Conservation (phyloP, 1,140 invertebrate species). For the Yoshiicerus persimilis region DNA sequence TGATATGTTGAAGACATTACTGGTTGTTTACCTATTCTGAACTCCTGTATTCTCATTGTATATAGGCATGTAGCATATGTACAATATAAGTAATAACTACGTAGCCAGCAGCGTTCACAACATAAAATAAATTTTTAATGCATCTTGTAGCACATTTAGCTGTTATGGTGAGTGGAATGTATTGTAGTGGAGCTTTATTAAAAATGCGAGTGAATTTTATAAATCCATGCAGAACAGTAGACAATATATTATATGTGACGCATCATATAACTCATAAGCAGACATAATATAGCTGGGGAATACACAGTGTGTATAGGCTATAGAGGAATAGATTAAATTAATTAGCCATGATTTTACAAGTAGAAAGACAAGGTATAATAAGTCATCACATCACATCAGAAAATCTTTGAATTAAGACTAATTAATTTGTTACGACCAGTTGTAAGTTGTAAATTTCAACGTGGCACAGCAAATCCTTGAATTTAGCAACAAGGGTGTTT, state of each 20-base stretch:
- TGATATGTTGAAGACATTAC: not conserved
- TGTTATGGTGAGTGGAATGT: not conserved
- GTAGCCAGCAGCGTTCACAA: not conserved
- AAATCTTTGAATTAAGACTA: conserved; percentile 23
- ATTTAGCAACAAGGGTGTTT: conserved; percentile 17
- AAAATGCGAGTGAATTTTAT: not conserved
- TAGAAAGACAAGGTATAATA: conserved; percentile 15
- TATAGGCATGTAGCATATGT: too few relatives aligned
- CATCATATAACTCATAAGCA: not conserved
- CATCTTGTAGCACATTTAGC: not conserved
- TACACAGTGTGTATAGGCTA: not conserved
- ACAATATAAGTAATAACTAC: not conserved
- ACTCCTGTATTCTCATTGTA: not conserved
- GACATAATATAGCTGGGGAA: not conserved
- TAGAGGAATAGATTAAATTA: not conserved
- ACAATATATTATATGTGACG: not conserved
- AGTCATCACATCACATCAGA: conserved; percentile 19
- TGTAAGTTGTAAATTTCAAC: conserved; percentile 11
- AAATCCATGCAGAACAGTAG: not conserved
- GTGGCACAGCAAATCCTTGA: conserved; percentile 15
- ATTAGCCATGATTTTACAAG: conserved; percentile 17
- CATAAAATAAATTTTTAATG: conserved; percentile 18
- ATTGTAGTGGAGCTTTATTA: not conserved
- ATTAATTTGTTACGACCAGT: conserved; percentile 15
- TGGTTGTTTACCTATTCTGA: not conserved